These are phyloP conservation scores for Oceanodroma leucorhoa DNA, from an alignment of 2,797 vertebrate genomes.

Conservation along the genomic window DNA sequence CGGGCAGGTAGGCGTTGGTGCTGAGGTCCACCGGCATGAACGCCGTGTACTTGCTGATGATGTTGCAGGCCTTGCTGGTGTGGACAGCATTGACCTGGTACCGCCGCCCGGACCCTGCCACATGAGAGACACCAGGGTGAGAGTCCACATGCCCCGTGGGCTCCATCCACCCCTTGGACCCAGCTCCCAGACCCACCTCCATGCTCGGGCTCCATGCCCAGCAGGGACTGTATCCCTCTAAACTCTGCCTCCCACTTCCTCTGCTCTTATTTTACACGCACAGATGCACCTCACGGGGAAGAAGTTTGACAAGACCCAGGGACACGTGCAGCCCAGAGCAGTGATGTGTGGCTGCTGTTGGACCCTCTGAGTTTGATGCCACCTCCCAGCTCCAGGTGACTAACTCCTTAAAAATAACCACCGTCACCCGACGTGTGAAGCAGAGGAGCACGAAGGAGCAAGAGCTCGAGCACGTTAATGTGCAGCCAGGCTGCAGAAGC, in stretches of 20 bases:
- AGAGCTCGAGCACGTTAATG: accelerated
- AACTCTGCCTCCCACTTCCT: background rate
- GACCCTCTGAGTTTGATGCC: background rate
- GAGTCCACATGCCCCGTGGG: accelerated
- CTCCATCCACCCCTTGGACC: background rate
- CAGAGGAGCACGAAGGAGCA: background rate
- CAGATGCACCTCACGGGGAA: background rate
- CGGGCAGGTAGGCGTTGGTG: constrained; percentile 86
- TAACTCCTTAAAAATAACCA: background rate
- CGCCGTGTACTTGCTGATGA: constrained; percentile 92
- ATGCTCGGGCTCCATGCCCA: background rate
- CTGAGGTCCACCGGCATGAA: constrained; percentile 90
- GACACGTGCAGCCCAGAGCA: background rate
- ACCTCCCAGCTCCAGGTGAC: background rate
- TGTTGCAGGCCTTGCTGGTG: constrained; percentile 92
- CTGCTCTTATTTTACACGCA: background rate
- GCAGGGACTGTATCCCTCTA: background rate
- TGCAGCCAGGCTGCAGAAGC: background rate
- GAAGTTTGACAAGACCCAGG: background rate
- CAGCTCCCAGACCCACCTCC: background rate
- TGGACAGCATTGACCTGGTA: constrained; percentile 89
- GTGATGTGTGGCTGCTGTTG: background rate
- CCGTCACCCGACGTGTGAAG: accelerated
- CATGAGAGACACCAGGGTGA: background rate
- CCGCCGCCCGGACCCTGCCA: constrained; percentile 84